A percentile compares a stretch with the other conserved stretches of the same genome.
phyloP scores from a whole-genome alignment of 2,113 vertebrate genomes.

The Alethe diademata region DNA sequence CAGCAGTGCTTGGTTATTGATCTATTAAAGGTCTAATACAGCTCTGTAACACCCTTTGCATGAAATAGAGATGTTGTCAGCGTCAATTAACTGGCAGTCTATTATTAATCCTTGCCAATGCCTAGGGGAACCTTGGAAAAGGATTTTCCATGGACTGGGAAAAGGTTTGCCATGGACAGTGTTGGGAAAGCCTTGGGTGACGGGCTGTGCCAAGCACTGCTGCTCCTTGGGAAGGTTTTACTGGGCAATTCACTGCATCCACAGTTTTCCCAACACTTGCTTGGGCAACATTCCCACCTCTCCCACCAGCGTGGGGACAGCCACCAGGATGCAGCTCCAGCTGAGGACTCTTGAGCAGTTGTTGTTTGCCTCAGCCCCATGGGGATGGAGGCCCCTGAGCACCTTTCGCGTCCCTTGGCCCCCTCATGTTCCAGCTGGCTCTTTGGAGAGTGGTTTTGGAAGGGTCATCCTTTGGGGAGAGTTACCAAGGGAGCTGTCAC shows the following conservation, averaged over 20 bases:
- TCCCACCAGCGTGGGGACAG: accelerated
- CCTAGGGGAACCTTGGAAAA: not conserved
- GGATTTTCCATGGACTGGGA: not conserved
- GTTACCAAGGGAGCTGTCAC: not conserved
- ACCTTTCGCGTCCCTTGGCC: accelerated
- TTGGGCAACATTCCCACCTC: accelerated
- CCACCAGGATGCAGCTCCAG: not conserved
- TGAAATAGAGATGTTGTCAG: not conserved
- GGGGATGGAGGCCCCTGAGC: not conserved
- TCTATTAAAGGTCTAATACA: not conserved
- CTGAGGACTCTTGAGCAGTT: not conserved
- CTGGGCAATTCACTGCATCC: not conserved
- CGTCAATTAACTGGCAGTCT: constrained; percentile 22
- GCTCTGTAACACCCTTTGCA: not conserved
- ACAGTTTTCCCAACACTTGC: not conserved
- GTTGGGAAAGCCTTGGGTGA: not conserved
- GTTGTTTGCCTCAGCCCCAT: not conserved
- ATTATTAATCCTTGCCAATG: not conserved
- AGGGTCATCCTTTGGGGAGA: accelerated
- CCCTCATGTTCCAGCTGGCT: not conserved
- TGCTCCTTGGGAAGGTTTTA: not conserved
- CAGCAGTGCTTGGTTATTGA: accelerated
- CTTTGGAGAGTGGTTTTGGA: not conserved
- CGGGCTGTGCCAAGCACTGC: not conserved
- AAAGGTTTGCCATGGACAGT: not conserved